These are phyloP conservation scores for Alca torda DNA, from an alignment of 2,797 vertebrate species.

Conservation along the genomic window DNA sequence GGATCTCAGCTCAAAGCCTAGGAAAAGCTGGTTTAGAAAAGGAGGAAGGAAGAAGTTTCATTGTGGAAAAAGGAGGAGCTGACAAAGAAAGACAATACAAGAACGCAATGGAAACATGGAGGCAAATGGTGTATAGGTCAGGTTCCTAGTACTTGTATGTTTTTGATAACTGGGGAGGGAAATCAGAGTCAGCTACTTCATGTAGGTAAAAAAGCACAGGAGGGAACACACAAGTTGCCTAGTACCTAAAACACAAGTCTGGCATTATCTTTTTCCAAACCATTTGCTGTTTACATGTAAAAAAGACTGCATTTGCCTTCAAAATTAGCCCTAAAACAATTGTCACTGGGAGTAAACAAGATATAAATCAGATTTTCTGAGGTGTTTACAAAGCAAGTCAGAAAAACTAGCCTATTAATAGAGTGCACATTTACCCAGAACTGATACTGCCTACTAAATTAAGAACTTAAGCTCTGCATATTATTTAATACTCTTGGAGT, in stretches of 20 bases:
- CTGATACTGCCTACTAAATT: slow-evolving; percentile 26
- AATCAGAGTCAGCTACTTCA: neutral
- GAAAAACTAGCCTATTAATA: slow-evolving; percentile 37
- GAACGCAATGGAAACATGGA: neutral
- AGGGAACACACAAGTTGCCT: neutral
- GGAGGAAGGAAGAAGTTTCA: slow-evolving; percentile 44
- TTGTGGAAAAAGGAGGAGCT: neutral
- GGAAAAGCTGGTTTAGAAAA: slow-evolving; percentile 16
- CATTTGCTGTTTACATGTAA: neutral
- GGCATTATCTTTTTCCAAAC: neutral
- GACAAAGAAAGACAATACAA: slow-evolving; percentile 8
- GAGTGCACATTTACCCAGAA: neutral
- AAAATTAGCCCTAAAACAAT: neutral
- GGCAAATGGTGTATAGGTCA: neutral
- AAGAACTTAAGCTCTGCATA: neutral
- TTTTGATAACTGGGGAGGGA: neutral
- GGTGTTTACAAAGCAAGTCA: neutral
- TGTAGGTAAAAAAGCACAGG: neutral
- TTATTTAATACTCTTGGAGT: neutral
- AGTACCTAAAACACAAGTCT: neutral
- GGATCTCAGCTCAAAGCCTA: neutral
- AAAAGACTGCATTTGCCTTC: neutral
- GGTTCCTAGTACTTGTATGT: neutral
- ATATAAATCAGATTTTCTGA: neutral
- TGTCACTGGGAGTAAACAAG: neutral